Base-by-base conservation (phyloP, 2,113 vertebrate species). In the Alces alces region DNA sequence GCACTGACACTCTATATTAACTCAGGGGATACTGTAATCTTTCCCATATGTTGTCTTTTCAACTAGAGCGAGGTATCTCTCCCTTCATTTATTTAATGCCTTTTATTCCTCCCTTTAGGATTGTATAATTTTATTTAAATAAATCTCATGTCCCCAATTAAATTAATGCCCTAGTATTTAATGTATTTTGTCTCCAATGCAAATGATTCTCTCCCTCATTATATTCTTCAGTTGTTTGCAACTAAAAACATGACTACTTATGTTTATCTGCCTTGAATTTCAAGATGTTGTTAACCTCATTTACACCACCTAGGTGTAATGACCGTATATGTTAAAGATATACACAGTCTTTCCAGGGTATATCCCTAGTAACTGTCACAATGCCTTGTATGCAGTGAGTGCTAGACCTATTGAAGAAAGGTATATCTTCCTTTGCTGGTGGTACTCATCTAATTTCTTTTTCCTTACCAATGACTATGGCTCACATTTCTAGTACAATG, bases 131-230 rank as follows among this genome's bases (percentile, higher is more conserved):
- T 93, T 66, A 93, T 93, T 96, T 89, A 86, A 97, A 84, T 61
- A 95, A 96, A 83, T 96, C 30, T 89, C 83, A 86, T 64, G 10
- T 50, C 28, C 15, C 36, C 43, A 94, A 93, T 91, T 86, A 83
- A 95, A 92, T 87, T 88, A 97, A 94, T 83, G n/a, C 45, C 30
- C 30, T 61, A 89, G 23, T 97, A 95, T 79, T 82, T 89, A 89
- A 89, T 89, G 19, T 54, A 97, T 79, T 94, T 54, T 73, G 25
- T 61, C 78, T 89, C 60, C 50, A 47, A 6, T 89, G 36, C 70
- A 89, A 97, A 79, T 93, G 27, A 95, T 95, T 89, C 57, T 94
- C 78, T 52, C 93, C 55, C 6, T 96, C 78, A 92, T 85, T 76
- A 91, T 94, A 97, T 89, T 93, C n/a, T 90, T 73, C 50, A 89